Base-by-base conservation (phyloP, 1,140 invertebrate genomes). In the Achatina immaculata region DNA sequence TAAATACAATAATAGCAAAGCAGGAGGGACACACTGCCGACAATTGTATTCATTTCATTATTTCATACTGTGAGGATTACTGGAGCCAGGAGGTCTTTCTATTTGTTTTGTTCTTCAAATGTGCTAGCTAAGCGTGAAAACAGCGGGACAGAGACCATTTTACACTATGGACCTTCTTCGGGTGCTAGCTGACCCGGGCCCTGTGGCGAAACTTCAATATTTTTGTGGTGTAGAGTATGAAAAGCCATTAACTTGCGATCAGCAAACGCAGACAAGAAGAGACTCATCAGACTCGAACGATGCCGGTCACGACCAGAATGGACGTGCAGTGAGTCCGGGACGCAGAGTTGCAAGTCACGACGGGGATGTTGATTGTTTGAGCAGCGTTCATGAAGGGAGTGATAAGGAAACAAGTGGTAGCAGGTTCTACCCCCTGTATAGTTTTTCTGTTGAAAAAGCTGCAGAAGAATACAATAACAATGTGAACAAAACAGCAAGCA, bases 181-280 rank as follows among this genome's bases (percentile, higher is more conserved):
- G 4, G 11, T 43, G 40, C 31, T 78, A 16, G 76, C 76, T 14
- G 78, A 80, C 42, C 66, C 78, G 9, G 48, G 28, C 7, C 48
- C 69, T 43, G 78, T 80, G 3, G 78, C 78, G 1, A 72, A 38
- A 71, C 45, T 80, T 80, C 78, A 80, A 34, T 31, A 48, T 7
- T 42, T 55, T 16, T 80, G 78, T 72, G 78, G 78, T 1, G 68
- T 80, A 6, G 48, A 51, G 7, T n/a, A 31, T 28, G 68, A 51
- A 19, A 80, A 71, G 58, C 78, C 78, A 0, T 45, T 51, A 19
- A 80, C 65, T 19, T 55, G 65, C n/a, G 68, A 80, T 36, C 78
- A 80, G 40, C 28, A 80, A 11, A 80, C 78, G 19, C 78, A 80
- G 34, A 80, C 78, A 14, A 40, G 42, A 36, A 40, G 31, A 38